phyloP scores from a whole-genome alignment of 2,888 invertebrate genomes.

The Thysanoteuthis rhombus region DNA sequence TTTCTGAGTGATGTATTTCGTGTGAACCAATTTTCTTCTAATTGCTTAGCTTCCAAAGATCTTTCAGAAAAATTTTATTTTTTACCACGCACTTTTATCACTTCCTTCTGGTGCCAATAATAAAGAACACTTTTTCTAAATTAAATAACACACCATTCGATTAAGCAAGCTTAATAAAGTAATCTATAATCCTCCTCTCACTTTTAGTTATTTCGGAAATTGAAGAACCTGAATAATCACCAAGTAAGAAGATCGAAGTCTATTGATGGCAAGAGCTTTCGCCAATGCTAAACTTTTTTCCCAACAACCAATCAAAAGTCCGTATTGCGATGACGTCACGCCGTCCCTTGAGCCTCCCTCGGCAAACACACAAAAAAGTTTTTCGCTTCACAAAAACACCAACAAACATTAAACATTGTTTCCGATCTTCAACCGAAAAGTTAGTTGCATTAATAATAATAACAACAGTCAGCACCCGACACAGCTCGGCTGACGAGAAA shows the following conservation, averaged over 20 bases:
- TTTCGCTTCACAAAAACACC: background rate
- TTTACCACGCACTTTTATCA: background rate
- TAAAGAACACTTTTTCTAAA: background rate
- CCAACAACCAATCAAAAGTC: background rate
- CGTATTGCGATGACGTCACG: background rate
- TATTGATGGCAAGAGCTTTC: background rate
- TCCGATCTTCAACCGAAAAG: background rate
- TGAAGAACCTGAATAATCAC: background rate
- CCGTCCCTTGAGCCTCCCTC: background rate
- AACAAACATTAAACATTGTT: conserved; percentile 12
- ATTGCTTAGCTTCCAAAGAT: too few relatives aligned
- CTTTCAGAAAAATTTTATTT: too few relatives aligned
- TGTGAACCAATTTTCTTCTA: too few relatives aligned
- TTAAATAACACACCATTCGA: too few relatives aligned
- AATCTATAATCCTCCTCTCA: background rate
- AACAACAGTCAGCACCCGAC: background rate
- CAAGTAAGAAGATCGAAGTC: background rate
- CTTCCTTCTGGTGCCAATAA: background rate
- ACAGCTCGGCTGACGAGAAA: background rate
- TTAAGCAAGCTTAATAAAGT: background rate
- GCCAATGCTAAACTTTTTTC: background rate
- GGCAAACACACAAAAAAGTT: background rate
- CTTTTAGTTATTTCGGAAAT: background rate
- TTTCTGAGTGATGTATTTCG: too few relatives aligned
- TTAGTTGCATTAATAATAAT: conserved; percentile 15